phyloP scores from a whole-genome alignment of 2,888 invertebrate genomes.

The Unio delphinus region DNA sequence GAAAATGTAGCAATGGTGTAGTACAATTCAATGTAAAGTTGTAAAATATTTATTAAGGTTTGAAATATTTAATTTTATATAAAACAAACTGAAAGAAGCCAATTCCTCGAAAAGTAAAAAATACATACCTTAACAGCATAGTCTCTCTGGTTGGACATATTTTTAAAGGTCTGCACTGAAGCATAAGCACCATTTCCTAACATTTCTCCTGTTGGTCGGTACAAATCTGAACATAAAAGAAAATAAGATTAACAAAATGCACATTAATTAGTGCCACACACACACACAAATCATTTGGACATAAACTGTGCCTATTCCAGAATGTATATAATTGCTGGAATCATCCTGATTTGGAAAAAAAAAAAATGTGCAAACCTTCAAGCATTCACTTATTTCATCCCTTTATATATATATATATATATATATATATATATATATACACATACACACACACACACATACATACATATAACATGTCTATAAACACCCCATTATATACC shows the following conservation, averaged over 20 bases:
- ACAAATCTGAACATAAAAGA: conserved; percentile 81
- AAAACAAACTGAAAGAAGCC: conserved; percentile 3
- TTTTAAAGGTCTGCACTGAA: conserved; percentile 93
- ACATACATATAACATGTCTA: no score
- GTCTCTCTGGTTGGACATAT: conserved; percentile 91
- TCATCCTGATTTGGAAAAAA: neutral
- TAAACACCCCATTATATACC: no score
- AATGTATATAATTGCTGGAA: neutral
- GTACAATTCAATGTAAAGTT: no score
- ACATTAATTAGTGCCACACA: no score
- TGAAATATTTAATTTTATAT: neutral
- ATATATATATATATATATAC: no score
- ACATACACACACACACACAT: no score
- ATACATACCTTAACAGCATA: conserved; percentile 88
- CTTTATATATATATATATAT: no score
- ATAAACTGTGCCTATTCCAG: neutral
- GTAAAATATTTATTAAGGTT: neutral
- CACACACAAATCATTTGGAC: no score
- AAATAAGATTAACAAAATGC: neutral
- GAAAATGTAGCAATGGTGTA: no score
- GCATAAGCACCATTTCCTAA: conserved; percentile 98
- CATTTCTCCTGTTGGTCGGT: conserved; percentile 94
- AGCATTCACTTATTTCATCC: no score
- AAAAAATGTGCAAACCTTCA: no score
- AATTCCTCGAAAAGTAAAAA: neutral